These are phyloP conservation scores for Drosophila incognita DNA, from an alignment of 2,888 invertebrate species.

Conservation along the genomic window DNA sequence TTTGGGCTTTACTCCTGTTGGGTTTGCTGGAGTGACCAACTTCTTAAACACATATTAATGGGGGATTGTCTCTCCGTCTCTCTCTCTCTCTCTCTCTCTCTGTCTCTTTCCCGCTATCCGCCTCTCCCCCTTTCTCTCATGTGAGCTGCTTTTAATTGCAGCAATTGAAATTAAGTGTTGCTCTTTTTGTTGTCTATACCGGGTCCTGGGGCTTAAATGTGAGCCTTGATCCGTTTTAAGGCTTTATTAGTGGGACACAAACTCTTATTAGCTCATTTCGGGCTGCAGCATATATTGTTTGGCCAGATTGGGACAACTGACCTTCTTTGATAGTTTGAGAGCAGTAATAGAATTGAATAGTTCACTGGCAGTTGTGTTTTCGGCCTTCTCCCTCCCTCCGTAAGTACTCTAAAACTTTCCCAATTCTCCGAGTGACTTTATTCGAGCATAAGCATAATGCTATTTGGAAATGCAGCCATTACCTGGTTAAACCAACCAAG, in stretches of 20 bases:
- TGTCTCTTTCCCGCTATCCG: too few species aligned
- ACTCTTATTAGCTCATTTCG: slow-evolving; percentile 61
- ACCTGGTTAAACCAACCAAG: slow-evolving; percentile 16
- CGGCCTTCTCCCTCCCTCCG: not conserved
- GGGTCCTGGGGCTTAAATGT: slow-evolving; percentile 23
- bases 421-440: slow-evolving; percentile 5
- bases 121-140: slow-evolving; percentile 12
- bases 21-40: slow-evolving; percentile 55
- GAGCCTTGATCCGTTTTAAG: slow-evolving; percentile 41
- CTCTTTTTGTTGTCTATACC: slow-evolving; percentile 51
- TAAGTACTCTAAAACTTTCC: slow-evolving; percentile 9
- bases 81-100: too few species aligned
- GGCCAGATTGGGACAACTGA: slow-evolving; percentile 21
- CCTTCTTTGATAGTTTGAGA: slow-evolving; percentile 21
- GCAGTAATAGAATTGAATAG: slow-evolving; percentile 54
- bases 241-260: slow-evolving; percentile 61
- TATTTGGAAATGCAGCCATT: slow-evolving; percentile 39
- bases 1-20: slow-evolving; percentile 30
- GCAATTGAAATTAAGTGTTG: slow-evolving; percentile 79
- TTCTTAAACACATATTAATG: slow-evolving; percentile 76
- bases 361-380: slow-evolving; percentile 15
- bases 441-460: slow-evolving; percentile 2
- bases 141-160: slow-evolving; percentile 73
- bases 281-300: not conserved
- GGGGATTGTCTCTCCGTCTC: not conserved